Evolutionary conservation across 1,140 invertebrate species (phyloP).

Genomic region (Thaumetopoea pityocampa): DNA sequence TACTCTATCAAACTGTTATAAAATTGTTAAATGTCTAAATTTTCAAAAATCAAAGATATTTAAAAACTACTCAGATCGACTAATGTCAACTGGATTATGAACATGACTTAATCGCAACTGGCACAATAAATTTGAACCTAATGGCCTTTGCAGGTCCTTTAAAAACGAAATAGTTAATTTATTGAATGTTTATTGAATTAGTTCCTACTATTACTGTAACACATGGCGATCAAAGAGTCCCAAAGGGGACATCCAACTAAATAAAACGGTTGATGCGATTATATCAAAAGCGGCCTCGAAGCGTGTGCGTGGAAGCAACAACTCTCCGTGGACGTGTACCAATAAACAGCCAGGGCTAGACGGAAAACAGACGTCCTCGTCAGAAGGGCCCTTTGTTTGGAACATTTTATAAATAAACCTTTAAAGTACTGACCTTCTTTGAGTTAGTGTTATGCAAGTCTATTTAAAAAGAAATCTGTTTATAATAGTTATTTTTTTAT

Average conservation of each 20-base stretch:
- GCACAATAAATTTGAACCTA: too few species aligned
- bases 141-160: too few species aligned
- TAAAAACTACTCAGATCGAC: too few species aligned
- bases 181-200: too few species aligned
- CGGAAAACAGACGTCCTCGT: slow-evolving; percentile 52
- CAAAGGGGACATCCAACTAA: slow-evolving; percentile 16
- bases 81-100: too few species aligned
- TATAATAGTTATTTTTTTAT: neutral
- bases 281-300: slow-evolving; percentile 10
- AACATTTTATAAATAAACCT: slow-evolving; percentile 54
- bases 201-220: too few species aligned
- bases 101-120: too few species aligned
- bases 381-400: slow-evolving; percentile 42
- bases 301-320: slow-evolving; percentile 13
- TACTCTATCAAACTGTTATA: too few species aligned
- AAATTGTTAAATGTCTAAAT: too few species aligned
- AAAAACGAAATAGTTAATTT: too few species aligned
- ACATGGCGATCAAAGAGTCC: too few species aligned
- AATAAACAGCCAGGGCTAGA: slow-evolving; percentile 53
- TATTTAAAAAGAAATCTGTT: slow-evolving; percentile 5
- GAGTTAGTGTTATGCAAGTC: slow-evolving; percentile 7
- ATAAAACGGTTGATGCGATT: slow-evolving; percentile 14
- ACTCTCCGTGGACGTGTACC: slow-evolving; percentile 30
- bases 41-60: too few species aligned
- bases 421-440: slow-evolving; percentile 29